Percentiles rank a stretch among this genome's conserved stretches.
phyloP scores from a whole-genome alignment of 2,888 invertebrate genomes.

The Drosophila greeni region DNA sequence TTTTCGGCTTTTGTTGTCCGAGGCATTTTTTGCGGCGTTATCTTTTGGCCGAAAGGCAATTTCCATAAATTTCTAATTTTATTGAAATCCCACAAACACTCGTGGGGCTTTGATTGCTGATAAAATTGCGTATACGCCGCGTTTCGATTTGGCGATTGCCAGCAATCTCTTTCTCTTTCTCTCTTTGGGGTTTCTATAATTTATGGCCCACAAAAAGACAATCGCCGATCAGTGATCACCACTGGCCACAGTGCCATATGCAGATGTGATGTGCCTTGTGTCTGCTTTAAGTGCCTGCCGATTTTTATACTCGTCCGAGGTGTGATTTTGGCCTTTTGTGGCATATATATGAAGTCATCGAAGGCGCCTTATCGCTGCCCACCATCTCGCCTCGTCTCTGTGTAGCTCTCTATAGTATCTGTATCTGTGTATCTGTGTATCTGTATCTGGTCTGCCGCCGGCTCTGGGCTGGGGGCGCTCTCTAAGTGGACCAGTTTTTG shows the following conservation, averaged over 20 bases:
- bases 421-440: slow-evolving; percentile 14
- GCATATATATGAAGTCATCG: slow-evolving; percentile 64
- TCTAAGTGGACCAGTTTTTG: slow-evolving; percentile 67
- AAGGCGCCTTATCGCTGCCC: slow-evolving; percentile 27
- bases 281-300: slow-evolving; percentile 42
- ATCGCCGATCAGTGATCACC: slow-evolving; percentile 22
- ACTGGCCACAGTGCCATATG: slow-evolving; percentile 39
- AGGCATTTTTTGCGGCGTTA: slow-evolving; percentile 31
- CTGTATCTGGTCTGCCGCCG: slow-evolving; percentile 10
- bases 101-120: slow-evolving; percentile 39
- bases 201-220: slow-evolving; percentile 30
- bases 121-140: slow-evolving; percentile 65
- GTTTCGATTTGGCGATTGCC: slow-evolving; percentile 39
- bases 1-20: slow-evolving; percentile 42
- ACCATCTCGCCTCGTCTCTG: slow-evolving; percentile 32
- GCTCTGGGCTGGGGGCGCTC: slow-evolving; percentile 33
- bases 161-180: slow-evolving; percentile 8
- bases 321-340: slow-evolving; percentile 44
- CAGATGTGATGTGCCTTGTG: slow-evolving; percentile 33
- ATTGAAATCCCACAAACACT: slow-evolving; percentile 53
- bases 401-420: not conserved
- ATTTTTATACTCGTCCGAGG: slow-evolving; percentile 47
- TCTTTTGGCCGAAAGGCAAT: slow-evolving; percentile 50
- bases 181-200: slow-evolving; percentile 30
- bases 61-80: slow-evolving; percentile 75